Percentiles rank a stretch among this genome's conserved stretches.
Evolutionary conservation across 1,140 invertebrate species (phyloP).

Genomic region (Lepidostoma basale): DNA sequence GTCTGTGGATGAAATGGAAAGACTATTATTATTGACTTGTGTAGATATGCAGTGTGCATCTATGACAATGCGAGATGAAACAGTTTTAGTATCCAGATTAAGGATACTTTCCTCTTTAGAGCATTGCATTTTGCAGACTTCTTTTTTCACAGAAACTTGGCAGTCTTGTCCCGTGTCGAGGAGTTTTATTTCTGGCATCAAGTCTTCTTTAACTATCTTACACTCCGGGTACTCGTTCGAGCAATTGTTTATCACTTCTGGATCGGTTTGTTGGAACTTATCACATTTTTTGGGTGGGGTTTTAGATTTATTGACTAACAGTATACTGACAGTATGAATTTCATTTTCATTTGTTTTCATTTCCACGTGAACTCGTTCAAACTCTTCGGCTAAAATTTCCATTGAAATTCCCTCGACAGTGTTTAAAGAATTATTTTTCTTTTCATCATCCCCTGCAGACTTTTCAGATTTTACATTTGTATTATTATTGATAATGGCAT

Average conservation of each 20-base stretch:
- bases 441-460: background rate
- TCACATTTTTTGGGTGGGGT: conserved; percentile 31
- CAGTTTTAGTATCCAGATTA: background rate
- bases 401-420: conserved; percentile 27
- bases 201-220: conserved; percentile 6
- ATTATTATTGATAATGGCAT: conserved; percentile 37
- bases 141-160: conserved; percentile 4
- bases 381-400: conserved; percentile 39
- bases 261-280: conserved; percentile 35
- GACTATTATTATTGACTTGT: background rate
- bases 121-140: background rate
- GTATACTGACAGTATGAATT: conserved; percentile 43
- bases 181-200: background rate
- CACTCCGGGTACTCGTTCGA: background rate
- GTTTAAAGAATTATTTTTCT: background rate
- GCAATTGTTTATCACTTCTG: background rate
- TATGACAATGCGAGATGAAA: background rate
- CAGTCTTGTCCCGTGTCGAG: conserved; percentile 25
- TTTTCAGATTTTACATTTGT: conserved; percentile 27
- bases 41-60: conserved; percentile 16
- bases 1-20: conserved; percentile 5
- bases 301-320: conserved; percentile 42
- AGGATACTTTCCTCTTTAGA: conserved; percentile 7
- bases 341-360: conserved; percentile 43
- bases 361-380: conserved; percentile 42